phyloP scores from a whole-genome alignment of 2,113 vertebrate genomes.

The Neotoma lepida region DNA sequence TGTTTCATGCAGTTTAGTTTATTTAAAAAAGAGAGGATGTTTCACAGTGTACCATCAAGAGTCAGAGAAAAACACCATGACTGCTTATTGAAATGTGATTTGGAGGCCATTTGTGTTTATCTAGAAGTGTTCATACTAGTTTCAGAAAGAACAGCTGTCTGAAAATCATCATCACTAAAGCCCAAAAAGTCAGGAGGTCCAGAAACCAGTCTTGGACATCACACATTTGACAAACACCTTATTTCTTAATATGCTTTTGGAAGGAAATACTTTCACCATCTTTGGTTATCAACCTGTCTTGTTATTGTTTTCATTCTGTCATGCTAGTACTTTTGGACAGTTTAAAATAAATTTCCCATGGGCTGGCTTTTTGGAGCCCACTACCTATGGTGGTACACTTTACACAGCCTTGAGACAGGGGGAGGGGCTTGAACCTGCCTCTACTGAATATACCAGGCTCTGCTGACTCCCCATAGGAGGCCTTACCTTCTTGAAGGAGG shows the following conservation, averaged over 20 bases:
- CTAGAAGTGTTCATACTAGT: background rate
- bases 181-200: background rate
- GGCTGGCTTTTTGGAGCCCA: too few species aligned
- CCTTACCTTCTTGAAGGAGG: too few species aligned
- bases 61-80: background rate
- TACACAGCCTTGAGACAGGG: too few species aligned
- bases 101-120: background rate
- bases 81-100: conserved; percentile 35
- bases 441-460: too few species aligned
- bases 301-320: background rate
- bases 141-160: background rate
- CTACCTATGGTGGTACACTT: too few species aligned
- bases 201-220: background rate
- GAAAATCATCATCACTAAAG: background rate
- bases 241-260: background rate
- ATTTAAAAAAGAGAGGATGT: conserved; percentile 33
- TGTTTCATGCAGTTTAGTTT: conserved; percentile 3
- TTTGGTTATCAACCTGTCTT: too few species aligned
- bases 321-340: background rate
- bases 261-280: background rate
- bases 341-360: background rate
- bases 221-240: background rate
- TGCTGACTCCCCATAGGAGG: too few species aligned
- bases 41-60: conserved; percentile 8
- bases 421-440: too few species aligned